Percentiles rank a stretch among this genome's conserved stretches.
phyloP scores from a whole-genome alignment of 2,888 invertebrate genomes.

The Andrena bucephala region DNA sequence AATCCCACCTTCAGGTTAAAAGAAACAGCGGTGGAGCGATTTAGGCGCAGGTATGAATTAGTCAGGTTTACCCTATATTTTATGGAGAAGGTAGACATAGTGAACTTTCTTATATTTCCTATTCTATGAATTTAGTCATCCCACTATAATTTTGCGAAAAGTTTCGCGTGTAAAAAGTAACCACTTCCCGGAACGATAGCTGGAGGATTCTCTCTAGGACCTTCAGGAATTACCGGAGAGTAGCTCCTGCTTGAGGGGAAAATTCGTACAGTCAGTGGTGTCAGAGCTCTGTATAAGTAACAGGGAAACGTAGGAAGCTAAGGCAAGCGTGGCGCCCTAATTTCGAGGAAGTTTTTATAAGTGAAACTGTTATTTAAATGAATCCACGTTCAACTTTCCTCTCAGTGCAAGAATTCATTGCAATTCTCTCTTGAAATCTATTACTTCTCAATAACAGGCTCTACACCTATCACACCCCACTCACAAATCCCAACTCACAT shows the following conservation, averaged over 20 bases:
- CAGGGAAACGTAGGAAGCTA: conserved; percentile 5
- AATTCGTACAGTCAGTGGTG: conserved; percentile 28
- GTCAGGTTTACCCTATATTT: background rate
- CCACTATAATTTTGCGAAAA: conserved; percentile 12
- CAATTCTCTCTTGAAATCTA: background rate
- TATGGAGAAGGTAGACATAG: background rate
- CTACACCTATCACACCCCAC: no score
- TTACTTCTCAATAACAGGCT: background rate
- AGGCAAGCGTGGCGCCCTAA: background rate
- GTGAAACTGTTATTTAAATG: background rate
- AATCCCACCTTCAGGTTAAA: no score
- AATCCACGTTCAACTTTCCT: background rate
- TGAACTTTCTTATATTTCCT: background rate
- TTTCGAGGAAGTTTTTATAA: conserved; percentile 1
- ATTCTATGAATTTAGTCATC: background rate
- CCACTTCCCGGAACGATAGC: background rate
- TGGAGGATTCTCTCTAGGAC: conserved; percentile 11
- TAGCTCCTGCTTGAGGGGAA: conserved; percentile 1
- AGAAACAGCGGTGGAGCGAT: no score
- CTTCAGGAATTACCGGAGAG: conserved; percentile 10
- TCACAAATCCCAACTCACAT: background rate
- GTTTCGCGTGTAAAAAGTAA: conserved; percentile 20
- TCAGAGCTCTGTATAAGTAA: conserved; percentile 12
- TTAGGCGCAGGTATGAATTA: no score
- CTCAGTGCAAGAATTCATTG: background rate